Evolutionary conservation across 1,140 invertebrate species (phyloP).

Genomic region (Maconellicoccus hirsutus): DNA sequence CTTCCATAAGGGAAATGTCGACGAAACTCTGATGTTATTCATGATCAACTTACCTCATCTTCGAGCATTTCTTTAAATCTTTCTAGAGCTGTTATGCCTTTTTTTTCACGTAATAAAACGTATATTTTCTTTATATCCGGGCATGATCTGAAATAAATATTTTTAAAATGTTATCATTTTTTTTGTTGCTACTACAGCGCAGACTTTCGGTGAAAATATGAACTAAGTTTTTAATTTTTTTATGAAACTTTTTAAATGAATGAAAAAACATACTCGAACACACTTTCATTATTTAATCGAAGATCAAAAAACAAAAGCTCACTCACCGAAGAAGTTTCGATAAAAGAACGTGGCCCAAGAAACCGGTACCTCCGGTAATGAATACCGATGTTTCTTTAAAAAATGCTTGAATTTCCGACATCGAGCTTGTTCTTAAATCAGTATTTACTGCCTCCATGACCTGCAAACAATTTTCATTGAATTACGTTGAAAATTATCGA

Average conservation of each 20-base stretch:
- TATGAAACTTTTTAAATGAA: no score
- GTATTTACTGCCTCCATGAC: not conserved
- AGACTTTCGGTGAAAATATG: no score
- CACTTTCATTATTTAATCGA: no score
- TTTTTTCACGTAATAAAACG: conserved; percentile 57
- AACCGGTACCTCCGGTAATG: conserved; percentile 60
- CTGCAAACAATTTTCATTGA: no score
- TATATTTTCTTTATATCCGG: conserved; percentile 56
- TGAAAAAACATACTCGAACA: no score
- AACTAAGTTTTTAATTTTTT: no score
- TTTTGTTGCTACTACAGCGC: no score
- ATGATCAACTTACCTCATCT: conserved; percentile 43
- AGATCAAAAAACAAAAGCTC: no score
- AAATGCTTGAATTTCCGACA: conserved; percentile 26
- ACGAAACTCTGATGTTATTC: no score
- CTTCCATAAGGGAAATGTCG: no score
- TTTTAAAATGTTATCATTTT: not conserved
- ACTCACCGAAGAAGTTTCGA: conserved; percentile 31
- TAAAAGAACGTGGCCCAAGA: conserved; percentile 56
- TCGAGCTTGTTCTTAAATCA: not conserved
- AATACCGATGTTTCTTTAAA: conserved; percentile 45
- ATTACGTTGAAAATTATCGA: no score
- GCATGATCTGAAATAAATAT: conserved; percentile 40
- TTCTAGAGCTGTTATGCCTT: conserved; percentile 44
- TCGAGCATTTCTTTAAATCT: conserved; percentile 49